Base-by-base conservation (phyloP, 2,797 vertebrate genomes). In the Hylomyscus alleni region DNA sequence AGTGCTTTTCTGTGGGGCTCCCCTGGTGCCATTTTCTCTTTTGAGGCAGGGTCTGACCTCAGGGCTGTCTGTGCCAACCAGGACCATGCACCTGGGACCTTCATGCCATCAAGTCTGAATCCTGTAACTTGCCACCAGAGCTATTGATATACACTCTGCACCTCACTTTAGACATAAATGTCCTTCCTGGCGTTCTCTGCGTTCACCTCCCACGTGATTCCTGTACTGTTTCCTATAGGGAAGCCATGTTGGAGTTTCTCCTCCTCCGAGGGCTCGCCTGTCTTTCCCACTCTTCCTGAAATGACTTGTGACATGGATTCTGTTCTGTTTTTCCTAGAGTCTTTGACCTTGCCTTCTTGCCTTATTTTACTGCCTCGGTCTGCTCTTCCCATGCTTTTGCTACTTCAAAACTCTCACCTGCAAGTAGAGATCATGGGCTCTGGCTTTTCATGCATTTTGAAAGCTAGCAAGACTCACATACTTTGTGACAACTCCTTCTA, bases 261-360 rank as follows among this genome's bases (percentile, higher is more conserved):
- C 86, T 20, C 31, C 65, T 67, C 65, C 40, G 26, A 86, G 10
- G 31, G 77, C 37, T 83, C 67, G 2, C 1, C 19, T 75, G 10
- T 3, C 34, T 62, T 58, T 54, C 15, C 80, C 37, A 29, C 13
- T 56, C 11, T 15, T 13, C 24, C 22, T 62, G 13, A 4, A 14
- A 29, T 3, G 13, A 8, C 20, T 40, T 75, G 22, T 29, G 40
- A n/a, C 5, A 5, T 1, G 0, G 20, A 60, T 75, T 20, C 0
- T 20, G 4, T n/a, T 73, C 44, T 40, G 54, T 22, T 19, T 24
- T 1, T 31, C 20, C 13, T 69, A 22, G 7, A 93, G 8, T 37
- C 54, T 52, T 29, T 58, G 67, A 50, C 76, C 11, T n/a, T 13
- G 8, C n/a, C 31, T 72, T 72, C 7, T 34, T 50, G 31, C 81